Evolutionary conservation across 1,140 invertebrate genomes (phyloP), one percentile per base, ranked within the genome.

Genomic region (Calephelis virginiensis): DNA sequence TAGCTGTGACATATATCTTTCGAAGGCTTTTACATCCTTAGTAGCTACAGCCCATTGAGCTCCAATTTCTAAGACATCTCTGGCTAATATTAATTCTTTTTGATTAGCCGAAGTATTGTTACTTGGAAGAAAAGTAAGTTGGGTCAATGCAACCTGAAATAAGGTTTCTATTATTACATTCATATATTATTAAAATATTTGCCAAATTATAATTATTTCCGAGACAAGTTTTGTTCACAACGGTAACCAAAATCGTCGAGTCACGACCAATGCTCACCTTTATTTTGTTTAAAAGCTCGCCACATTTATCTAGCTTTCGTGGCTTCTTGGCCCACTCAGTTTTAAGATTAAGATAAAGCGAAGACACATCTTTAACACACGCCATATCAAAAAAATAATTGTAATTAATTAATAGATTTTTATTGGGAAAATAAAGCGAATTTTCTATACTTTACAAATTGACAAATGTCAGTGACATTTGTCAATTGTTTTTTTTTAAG

Each of bases 21-120:
- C 98, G 91, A 99, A 99, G 0, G 97, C 95, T 73, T 97, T 96
- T 66, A 99, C 97, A 92, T 99, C 96, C 90, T 97, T 96, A 28
- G 93, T 94, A 37, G 95, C 95, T 70, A 99, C 98, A 74, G 97
- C 98, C 94, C 97, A 98, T 91, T 98, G 97, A 40, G 97, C 98
- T 70, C 98, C 98, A 77, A 99, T 98, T 94, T 99, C 98, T 43
- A 99, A 92, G 68, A 98, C 95, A 90, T 99, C 97, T 78, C 97
- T 92, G 7, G 97, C 97, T 69, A 99, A 92, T 43, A 98, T 89
- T 43, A 99, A 90, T 92, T 99, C 97, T 82, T 98, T 95, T 90
- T 97, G 95, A 61, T 95, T 94, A 46, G 96, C 96, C 63, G 93
- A 92, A 40, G 92, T 92, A 78, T 96, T 96, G 72, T 95, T 95